Evolutionary conservation across 2,888 invertebrate genomes (phyloP), one percentile per base, ranked within the genome.

Genomic region (Mellilla xanthometata): DNA sequence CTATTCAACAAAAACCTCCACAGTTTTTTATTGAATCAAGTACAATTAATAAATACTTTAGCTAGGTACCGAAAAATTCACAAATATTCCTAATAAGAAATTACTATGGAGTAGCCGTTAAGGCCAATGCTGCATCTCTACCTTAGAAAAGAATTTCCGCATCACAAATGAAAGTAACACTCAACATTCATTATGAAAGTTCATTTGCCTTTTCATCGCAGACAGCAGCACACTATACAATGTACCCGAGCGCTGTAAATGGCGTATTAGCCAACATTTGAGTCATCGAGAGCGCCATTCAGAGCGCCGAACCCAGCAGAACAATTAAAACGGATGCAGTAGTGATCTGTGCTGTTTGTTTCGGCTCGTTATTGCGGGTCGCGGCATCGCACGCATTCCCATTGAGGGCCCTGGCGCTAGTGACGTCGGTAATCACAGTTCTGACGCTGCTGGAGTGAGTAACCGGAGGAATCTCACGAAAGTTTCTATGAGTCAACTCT

Each of bases 361-460:
- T 86, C 72, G 84, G 81, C 58, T 69, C 56, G 62, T 82, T 86
- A 87, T 84, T 85, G 71, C 72, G 68, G 83, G 86, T 85, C 83
- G 80, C 62, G 82, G 67, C 81, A 77, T 64, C 68, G 40, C 48
- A 65, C 82, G 80, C 85, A 74, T 65, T 70, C 57, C 60, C 67
- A 76, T 82, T 64, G 41, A 34, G 5, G 29, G 26, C 39, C 39
- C 47, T 46, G 50, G 45, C 29, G 49, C 54, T 38, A 41, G 32
- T 35, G 43, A 34, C 38, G 52, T 51, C 49, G 46, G 28, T 12
- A 47, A 48, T 38, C 44, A 48, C 39, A 24, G 30, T 22, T 26
- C 7, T 32, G 30, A 40, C 31, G 39, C 45, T 23, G 15, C 4
- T 19, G 15, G 24, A 28, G 8, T 43, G 39, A 39, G 11, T 47